Base-by-base conservation (phyloP, 2,888 invertebrate species). In the Ormyrus rosae region DNA sequence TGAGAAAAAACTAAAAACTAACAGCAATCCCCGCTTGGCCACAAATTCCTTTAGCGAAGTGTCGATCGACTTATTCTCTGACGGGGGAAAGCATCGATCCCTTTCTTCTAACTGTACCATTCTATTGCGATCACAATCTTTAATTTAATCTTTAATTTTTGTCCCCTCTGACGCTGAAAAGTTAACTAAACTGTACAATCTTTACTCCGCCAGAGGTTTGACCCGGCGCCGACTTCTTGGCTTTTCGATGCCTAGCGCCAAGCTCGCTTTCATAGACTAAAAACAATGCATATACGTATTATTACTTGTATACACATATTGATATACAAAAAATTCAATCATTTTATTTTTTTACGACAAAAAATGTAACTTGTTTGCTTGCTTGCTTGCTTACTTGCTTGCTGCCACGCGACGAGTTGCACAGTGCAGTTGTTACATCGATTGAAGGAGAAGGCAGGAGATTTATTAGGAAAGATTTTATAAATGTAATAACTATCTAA, bases 401-500 rank as follows among this genome's bases (percentile, higher is more conserved):
- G 7, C n/a, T 63, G n/a, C 13, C 10, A 48, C 55, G 56, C 58
- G 53, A 11, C 13, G n/a, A 69, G 69, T 34, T 13, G 13, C 0
- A 13, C 13, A 13, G 7, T 46, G 34, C 58, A 2, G 46, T 46
- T 7, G 55, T 55, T 55, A 72, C 13, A 45, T n/a, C 34, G 46
- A 8, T 48, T 45, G 45, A 6, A 55, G 6, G 45, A 11, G 13
- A 13, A 13, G 46, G 56, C n/a, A 19, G 34, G 58, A 6, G 13
- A 13, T 13, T 13, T 13, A 13, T 13, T 13, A 13, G 13, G 13
- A 80, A 75, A 45, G 72, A 80, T 77, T 73, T 67, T 82, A 82
- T 74, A 80, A 73, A 78, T 74, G 70, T 77, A 82, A 78, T 56
- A 1, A 4, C 69, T 76, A 78, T 78, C 55, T 76, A 69, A 72